A percentile compares a stretch with the other conserved stretches of the same genome.
Evolutionary conservation across 2,113 vertebrate genomes (phyloP).

Genomic region (Thamnophis sirtalis): DNA sequence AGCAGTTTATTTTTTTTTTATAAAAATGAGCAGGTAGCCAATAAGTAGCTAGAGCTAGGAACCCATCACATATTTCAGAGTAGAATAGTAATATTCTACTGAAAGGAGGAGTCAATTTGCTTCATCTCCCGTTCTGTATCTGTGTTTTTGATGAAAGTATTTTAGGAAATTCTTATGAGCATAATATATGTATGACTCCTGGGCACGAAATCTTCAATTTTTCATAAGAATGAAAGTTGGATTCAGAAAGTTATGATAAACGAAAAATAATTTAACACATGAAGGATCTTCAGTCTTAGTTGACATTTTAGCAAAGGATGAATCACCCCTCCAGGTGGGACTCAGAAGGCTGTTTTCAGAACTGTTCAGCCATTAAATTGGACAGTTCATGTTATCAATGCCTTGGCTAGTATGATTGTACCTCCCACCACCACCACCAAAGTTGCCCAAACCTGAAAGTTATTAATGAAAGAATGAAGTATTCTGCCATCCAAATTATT

Average conservation of each 20-base stretch:
- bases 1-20: neutral
- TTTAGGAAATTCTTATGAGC: neutral
- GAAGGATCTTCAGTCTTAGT: neutral
- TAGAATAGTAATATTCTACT: neutral
- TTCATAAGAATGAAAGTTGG: neutral
- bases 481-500: neutral
- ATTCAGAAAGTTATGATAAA: neutral
- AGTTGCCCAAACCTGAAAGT: neutral
- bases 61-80: neutral
- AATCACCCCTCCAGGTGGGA: neutral
- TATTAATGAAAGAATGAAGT: neutral
- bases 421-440: too few species aligned
- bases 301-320: neutral
- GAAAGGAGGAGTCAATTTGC: neutral
- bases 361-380: neutral
- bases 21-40: neutral
- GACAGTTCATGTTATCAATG: neutral
- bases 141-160: neutral
- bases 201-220: neutral
- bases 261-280: neutral
- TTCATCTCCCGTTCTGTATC: neutral
- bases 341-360: neutral
- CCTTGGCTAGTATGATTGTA: too few species aligned
- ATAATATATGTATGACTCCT: neutral
- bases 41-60: neutral